Evolutionary conservation across 2,113 vertebrate species (phyloP).

Genomic region (Ardeotis arabs): DNA sequence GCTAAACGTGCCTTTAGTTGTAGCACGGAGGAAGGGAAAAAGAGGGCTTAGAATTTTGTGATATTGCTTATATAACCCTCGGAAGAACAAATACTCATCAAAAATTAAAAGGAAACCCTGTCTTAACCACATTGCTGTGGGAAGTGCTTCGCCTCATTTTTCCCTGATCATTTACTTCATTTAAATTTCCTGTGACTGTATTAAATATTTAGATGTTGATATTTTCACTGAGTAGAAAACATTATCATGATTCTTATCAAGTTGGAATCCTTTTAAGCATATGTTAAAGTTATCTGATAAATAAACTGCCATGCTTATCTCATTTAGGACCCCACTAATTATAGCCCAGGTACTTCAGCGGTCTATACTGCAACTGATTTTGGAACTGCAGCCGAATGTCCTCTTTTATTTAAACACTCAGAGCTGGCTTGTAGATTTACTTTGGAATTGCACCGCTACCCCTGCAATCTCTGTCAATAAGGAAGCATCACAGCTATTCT

Average conservation of each 20-base stretch:
- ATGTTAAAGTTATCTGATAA: conserved; percentile 42
- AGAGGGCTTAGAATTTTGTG: conserved; percentile 5
- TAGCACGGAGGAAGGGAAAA: not conserved
- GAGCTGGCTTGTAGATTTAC: not conserved
- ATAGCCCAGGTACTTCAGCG: not conserved
- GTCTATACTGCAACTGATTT: not conserved
- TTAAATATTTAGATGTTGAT: conserved; percentile 69
- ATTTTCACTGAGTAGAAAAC: conserved; percentile 49
- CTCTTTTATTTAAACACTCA: not conserved
- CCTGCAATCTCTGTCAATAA: not conserved
- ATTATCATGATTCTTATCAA: conserved; percentile 29
- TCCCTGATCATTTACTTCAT: conserved; percentile 33
- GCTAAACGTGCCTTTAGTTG: conserved; percentile 1
- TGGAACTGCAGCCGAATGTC: not conserved
- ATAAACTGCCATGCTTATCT: conserved; percentile 37
- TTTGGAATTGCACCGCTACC: not conserved
- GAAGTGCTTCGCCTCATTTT: not conserved
- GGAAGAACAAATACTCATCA: conserved; percentile 62
- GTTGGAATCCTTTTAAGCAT: conserved; percentile 20
- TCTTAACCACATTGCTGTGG: not conserved
- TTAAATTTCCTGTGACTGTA: conserved; percentile 30
- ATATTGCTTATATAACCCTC: conserved; percentile 2
- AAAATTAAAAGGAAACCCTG: conserved; percentile 57
- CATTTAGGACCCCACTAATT: conserved; percentile 22
- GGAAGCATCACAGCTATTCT: not conserved